Evolutionary conservation across 2,888 invertebrate species (phyloP).

Genomic region (Drosophila aldrichi): DNA sequence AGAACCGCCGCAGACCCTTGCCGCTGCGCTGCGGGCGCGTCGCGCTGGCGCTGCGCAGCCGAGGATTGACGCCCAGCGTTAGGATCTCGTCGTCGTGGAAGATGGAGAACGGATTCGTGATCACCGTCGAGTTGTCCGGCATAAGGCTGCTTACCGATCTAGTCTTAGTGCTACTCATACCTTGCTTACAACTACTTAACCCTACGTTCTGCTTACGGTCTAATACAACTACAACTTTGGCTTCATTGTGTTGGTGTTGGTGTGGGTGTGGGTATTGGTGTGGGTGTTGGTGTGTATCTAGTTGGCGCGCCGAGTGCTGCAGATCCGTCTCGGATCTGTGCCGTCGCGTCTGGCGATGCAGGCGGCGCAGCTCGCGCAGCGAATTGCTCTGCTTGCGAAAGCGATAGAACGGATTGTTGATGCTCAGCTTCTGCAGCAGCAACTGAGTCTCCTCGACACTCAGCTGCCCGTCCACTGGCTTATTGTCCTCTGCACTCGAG

Average conservation of each 20-base stretch:
- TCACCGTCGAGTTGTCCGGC: slow-evolving; percentile 82
- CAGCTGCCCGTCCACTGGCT: slow-evolving; percentile 19
- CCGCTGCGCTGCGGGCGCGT: slow-evolving; percentile 52
- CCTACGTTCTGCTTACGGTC: slow-evolving; percentile 76
- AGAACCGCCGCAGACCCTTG: slow-evolving; percentile 72
- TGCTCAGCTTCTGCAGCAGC: slow-evolving; percentile 79
- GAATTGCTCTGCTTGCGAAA: slow-evolving; percentile 84
- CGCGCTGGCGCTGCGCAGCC: slow-evolving; percentile 68
- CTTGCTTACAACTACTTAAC: slow-evolving; percentile 58
- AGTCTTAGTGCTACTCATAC: slow-evolving; percentile 67
- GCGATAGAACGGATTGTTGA: slow-evolving; percentile 84
- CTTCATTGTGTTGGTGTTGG: slow-evolving; percentile 69
- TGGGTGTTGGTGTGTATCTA: slow-evolving; percentile 22
- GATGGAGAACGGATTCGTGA: slow-evolving; percentile 85
- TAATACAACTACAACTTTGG: slow-evolving; percentile 82
- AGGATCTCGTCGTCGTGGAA: slow-evolving; percentile 82
- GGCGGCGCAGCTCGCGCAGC: slow-evolving; percentile 69
- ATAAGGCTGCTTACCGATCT: slow-evolving; percentile 73
- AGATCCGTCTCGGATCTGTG: slow-evolving; percentile 82
- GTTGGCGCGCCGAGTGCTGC: slow-evolving; percentile 8
- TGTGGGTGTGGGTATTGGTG: slow-evolving; percentile 47
- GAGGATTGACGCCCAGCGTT: slow-evolving; percentile 75
- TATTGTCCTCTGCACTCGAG: slow-evolving; percentile 4
- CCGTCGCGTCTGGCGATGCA: slow-evolving; percentile 55
- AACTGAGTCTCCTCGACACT: slow-evolving; percentile 67